Conservation (phyloP, 1,140 invertebrate genomes). For the Augochlora pura region DNA sequence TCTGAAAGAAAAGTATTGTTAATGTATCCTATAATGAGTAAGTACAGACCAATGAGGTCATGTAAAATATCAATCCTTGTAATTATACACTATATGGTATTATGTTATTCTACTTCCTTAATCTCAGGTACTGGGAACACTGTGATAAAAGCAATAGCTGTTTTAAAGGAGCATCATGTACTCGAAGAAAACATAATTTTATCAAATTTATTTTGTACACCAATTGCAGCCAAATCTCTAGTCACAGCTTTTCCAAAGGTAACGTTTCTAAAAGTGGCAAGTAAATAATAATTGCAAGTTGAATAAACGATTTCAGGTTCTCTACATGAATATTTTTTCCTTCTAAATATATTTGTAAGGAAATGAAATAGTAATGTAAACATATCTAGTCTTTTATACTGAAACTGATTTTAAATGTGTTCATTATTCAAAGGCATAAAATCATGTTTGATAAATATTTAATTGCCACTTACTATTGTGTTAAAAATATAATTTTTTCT, state of each 20-base stretch:
- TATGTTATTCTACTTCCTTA: slow-evolving; percentile 14
- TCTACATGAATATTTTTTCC: not conserved
- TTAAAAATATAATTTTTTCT: not conserved
- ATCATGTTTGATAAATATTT: not conserved
- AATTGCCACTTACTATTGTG: not conserved
- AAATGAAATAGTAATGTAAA: no score
- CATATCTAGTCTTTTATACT: no score
- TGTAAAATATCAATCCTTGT: not conserved
- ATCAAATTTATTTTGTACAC: slow-evolving; percentile 98
- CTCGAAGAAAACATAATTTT: slow-evolving; percentile 96
- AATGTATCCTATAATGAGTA: slow-evolving; percentile 99
- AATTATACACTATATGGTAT: not conserved
- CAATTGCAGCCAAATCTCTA: slow-evolving; percentile 92
- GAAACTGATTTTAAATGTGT: not conserved
- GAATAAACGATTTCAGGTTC: not conserved
- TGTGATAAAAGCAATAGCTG: slow-evolving; percentile 95
- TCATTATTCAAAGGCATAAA: not conserved
- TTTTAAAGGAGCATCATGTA: slow-evolving; percentile 95
- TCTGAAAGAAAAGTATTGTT: slow-evolving; percentile 93
- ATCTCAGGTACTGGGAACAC: slow-evolving; percentile 92
- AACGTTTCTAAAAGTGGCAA: slow-evolving; percentile 20
- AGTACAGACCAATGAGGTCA: slow-evolving; percentile 65
- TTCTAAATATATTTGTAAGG: no score
- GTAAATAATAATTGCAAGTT: not conserved
- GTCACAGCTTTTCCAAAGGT: slow-evolving; percentile 92